Percentiles rank a stretch among this genome's conserved stretches.
Evolutionary conservation across 1,140 invertebrate species (phyloP).

Genomic region (Procambarus virginalis): DNA sequence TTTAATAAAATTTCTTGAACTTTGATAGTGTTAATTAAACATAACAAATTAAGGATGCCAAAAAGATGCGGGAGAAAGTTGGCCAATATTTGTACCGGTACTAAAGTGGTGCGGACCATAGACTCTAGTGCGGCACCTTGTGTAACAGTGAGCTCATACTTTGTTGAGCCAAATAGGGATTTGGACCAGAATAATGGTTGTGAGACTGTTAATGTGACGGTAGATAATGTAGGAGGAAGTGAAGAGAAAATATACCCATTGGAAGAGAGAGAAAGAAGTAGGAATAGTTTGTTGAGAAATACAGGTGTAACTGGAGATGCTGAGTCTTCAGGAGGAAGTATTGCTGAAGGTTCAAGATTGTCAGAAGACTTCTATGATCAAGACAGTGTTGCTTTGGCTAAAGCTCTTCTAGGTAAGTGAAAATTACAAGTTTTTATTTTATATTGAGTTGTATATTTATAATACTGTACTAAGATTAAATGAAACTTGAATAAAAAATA

Average conservation of each 20-base stretch:
- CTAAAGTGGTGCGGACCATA: not conserved
- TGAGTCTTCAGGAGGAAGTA: not conserved
- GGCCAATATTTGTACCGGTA: not conserved
- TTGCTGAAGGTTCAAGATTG: not conserved
- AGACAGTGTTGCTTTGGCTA: constrained; percentile 29
- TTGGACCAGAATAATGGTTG: not conserved
- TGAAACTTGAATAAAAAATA: too few species aligned
- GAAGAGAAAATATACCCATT: not conserved
- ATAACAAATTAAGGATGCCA: not conserved
- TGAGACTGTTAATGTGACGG: not conserved
- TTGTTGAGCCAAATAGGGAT: not conserved
- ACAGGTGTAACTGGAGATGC: not conserved
- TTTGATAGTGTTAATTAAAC: not conserved
- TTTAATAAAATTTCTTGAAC: not conserved
- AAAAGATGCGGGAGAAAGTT: not conserved
- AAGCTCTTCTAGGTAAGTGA: constrained; percentile 35
- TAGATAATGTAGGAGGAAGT: not conserved
- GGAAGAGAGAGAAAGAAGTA: not conserved
- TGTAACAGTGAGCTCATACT: not conserved
- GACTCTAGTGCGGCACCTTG: not conserved
- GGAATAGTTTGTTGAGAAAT: not conserved
- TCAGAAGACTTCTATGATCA: constrained; percentile 42
- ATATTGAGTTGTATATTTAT: not conserved
- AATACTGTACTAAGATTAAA: not conserved
- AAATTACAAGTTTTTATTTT: not conserved